A percentile compares a stretch with the other conserved stretches of the same genome.
Conservation (phyloP, 1,140 invertebrate genomes). For the Trypoxylus dichotomus region DNA sequence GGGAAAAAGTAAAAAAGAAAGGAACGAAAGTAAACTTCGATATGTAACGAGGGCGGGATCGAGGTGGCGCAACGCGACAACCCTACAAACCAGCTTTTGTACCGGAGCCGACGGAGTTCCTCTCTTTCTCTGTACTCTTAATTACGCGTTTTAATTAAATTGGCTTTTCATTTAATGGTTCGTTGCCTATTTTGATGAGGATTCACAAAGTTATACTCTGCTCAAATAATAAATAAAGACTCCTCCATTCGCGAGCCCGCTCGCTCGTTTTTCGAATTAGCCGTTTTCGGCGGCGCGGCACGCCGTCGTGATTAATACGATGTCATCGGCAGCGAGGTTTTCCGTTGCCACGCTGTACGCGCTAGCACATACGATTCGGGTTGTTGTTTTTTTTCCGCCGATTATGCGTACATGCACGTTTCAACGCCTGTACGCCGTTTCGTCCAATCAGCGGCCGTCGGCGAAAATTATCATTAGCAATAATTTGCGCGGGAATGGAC, state of each 20-base stretch:
- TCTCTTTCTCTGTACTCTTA: constrained; percentile 30
- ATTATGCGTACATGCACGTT: not conserved
- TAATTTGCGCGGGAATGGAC: not conserved
- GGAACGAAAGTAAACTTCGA: too few species aligned
- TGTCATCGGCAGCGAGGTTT: not conserved
- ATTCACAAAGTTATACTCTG: constrained; percentile 34
- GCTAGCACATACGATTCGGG: not conserved
- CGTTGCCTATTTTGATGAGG: constrained; percentile 43
- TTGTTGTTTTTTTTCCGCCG: not conserved
- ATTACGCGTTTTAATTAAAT: constrained; percentile 47
- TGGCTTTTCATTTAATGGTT: constrained; percentile 46
- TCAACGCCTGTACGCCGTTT: not conserved
- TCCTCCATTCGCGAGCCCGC: too few species aligned
- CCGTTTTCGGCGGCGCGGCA: constrained; percentile 1
- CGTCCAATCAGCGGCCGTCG: not conserved
- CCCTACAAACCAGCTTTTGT: too few species aligned
- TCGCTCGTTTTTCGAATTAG: not conserved
- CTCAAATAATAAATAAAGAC: constrained; percentile 25
- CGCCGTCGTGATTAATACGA: not conserved
- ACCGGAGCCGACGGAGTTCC: too few species aligned
- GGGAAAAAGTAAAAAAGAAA: too few species aligned
- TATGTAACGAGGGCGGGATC: too few species aligned
- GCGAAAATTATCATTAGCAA: constrained; percentile 20
- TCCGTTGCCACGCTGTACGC: not conserved
- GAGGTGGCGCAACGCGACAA: too few species aligned